Base-by-base conservation (phyloP, 1,140 invertebrate species). In the Aphidius ervi region DNA sequence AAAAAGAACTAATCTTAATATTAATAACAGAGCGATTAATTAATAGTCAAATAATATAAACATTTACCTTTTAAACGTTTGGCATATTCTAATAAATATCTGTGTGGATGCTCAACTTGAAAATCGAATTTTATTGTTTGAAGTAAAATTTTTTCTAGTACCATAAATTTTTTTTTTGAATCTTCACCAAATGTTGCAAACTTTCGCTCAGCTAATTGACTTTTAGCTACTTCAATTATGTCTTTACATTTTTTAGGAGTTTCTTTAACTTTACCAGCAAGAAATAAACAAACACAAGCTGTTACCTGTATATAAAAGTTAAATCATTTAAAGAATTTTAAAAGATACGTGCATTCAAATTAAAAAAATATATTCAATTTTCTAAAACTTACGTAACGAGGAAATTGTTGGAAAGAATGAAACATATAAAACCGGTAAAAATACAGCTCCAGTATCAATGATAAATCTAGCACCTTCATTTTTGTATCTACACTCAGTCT, bases 401-500 rank as follows among this genome's bases (percentile, higher is more conserved):
- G 94, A 81, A 98, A 99, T 63, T 91, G 92, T 74, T 89, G 89
- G 72, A 98, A 99, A 0, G 94, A 96, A 76, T 99, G 96, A 70
- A 95, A 94, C 95, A 99, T 98, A 77, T 99, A 99, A 78, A 99
- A 99, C 67, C 95, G 84, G 77, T 99, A 98, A 98, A 80, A 97
- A 99, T 53, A 98, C 94, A 70, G 96, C 93, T 3, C 95, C 95
- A 56, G 92, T 91, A 73, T 95, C 91, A 65, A 95, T 93, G 63
- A 97, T 96, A 75, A 97, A 96, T 64, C 93, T 81, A 41, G 93
- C 89, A 52, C 90, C 91, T 78, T 87, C 86, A 68, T 85, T 86
- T 45, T 91, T 81, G 67, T 93, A 93, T 42, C 90, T 82, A 65
- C 86, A 88, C 75, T 94, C 91, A 23, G 88, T 93, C 67, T 91